A percentile compares a stretch with the other conserved stretches of the same genome.
Conservation (phyloP, 2,888 invertebrate genomes). For the Ariolimax columbianus region DNA sequence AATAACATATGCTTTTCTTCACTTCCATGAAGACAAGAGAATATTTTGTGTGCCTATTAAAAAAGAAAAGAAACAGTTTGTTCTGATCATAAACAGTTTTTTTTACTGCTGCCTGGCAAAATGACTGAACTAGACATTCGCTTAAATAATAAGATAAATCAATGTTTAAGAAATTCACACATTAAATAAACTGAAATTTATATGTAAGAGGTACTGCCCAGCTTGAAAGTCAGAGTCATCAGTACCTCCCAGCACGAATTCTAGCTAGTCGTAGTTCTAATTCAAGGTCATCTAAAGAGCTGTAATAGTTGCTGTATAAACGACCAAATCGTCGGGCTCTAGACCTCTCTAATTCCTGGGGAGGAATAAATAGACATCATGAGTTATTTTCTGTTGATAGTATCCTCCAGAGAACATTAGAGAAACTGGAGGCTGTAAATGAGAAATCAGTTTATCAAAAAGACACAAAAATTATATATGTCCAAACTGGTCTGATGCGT, state of each 20-base stretch:
- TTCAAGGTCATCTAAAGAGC: conserved; percentile 51
- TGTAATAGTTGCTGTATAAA: conserved; percentile 32
- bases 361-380: neutral
- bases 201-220: neutral
- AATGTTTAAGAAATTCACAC: neutral
- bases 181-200: neutral
- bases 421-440: neutral
- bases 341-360: conserved; percentile 35
- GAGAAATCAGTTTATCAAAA: neutral
- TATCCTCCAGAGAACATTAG: neutral
- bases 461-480: no score
- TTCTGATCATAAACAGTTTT: no score
- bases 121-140: neutral
- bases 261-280: conserved; percentile 48
- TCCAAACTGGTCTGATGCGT: no score
- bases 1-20: neutral
- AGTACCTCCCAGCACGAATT: conserved; percentile 43
- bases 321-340: conserved; percentile 27
- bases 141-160: neutral
- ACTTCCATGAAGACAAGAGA: no score
- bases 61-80: no score
- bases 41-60: no score
- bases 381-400: neutral
- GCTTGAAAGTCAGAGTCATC: neutral
- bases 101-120: neutral